A percentile compares a stretch with the other conserved stretches of the same genome.
These are phyloP conservation scores for Australoheros facetus DNA, from an alignment of 2,797 vertebrate species.

Conservation along the genomic window DNA sequence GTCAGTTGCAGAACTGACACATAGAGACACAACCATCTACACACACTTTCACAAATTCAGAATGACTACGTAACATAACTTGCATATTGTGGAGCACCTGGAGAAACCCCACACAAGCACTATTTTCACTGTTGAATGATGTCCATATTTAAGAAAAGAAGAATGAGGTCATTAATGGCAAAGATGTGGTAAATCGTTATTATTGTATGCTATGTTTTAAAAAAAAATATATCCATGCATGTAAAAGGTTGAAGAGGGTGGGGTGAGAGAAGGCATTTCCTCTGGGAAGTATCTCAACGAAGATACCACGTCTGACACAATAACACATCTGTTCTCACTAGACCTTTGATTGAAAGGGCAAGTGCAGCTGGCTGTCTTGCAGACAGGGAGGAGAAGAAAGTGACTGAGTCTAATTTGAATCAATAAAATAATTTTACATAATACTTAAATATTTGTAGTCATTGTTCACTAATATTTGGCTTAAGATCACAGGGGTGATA, in stretches of 20 bases:
- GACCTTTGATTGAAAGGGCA: constrained; percentile 56
- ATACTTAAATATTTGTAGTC: constrained; percentile 3
- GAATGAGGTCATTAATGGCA: neutral
- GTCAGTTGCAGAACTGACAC: neutral
- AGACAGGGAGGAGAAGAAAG: constrained; percentile 42
- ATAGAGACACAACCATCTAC: neutral
- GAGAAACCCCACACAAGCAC: neutral
- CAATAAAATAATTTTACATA: neutral
- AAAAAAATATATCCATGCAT: too few species aligned
- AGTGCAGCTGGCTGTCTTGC: constrained; percentile 48
- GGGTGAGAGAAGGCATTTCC: constrained; percentile 24
- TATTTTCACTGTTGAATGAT: neutral
- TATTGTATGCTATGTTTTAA: neutral
- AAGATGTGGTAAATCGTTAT: constrained; percentile 19
- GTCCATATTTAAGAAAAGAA: neutral
- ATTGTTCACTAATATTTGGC: neutral
- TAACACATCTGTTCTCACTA: constrained; percentile 62
- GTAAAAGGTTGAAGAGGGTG: neutral
- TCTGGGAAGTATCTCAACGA: constrained; percentile 33
- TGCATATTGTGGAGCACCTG: neutral
- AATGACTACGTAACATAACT: too few species aligned
- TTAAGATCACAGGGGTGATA: neutral
- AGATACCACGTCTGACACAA: constrained; percentile 55
- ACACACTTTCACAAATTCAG: neutral
- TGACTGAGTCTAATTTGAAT: constrained; percentile 18